These are phyloP conservation scores for Uloborus plumipes DNA, from an alignment of 2,888 invertebrate species.

Conservation along the genomic window DNA sequence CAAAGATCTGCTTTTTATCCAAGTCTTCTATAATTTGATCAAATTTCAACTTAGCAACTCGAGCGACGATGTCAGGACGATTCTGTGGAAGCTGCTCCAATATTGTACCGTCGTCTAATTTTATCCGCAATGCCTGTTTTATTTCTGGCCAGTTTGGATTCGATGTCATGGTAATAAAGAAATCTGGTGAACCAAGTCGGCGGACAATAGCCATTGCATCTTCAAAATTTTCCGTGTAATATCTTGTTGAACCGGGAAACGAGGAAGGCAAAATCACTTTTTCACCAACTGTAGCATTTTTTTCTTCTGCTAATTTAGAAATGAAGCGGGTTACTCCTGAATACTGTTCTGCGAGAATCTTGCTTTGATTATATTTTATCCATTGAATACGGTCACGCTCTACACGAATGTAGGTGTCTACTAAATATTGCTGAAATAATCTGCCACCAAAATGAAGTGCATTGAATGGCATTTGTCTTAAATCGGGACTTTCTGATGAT, in stretches of 20 bases:
- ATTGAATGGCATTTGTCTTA: neutral
- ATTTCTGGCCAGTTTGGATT: slow-evolving; percentile 46
- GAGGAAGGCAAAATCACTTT: slow-evolving; percentile 3
- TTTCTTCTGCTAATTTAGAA: neutral
- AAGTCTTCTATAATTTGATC: slow-evolving; percentile 22
- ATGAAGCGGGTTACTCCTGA: neutral
- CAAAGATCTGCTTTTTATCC: slow-evolving; percentile 22
- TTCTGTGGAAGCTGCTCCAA: slow-evolving; percentile 64
- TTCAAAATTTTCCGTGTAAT: slow-evolving; percentile 70
- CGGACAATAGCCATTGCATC: slow-evolving; percentile 72
- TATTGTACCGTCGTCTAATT: slow-evolving; percentile 3
- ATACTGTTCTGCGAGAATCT: neutral
- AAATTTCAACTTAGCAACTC: slow-evolving; percentile 47
- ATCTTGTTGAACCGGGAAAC: slow-evolving; percentile 65
- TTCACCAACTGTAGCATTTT: neutral
- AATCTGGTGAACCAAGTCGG: slow-evolving; percentile 71
- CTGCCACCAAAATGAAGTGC: neutral
- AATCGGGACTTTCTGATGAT: neutral
- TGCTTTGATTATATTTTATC: neutral
- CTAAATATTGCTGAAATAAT: neutral
- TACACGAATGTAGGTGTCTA: neutral
- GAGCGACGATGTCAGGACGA: slow-evolving; percentile 32
- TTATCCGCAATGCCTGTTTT: slow-evolving; percentile 28
- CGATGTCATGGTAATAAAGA: slow-evolving; percentile 68
- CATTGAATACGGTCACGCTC: slow-evolving; percentile 1